Evolutionary conservation across 2,888 invertebrate species (phyloP).

Genomic region (Macroteleia sp.): DNA sequence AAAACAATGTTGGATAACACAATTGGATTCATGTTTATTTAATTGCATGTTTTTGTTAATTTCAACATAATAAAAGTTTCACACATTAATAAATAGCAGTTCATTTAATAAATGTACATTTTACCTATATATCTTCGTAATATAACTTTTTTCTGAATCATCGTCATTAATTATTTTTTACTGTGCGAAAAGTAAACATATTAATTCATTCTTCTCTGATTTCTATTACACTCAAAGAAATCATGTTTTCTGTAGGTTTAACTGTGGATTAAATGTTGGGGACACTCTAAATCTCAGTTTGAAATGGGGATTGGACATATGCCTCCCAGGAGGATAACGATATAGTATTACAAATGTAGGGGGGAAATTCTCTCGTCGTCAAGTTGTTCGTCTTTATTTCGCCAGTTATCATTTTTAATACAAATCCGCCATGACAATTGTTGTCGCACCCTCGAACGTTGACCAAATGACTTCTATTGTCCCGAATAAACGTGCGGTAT

Average conservation of each 20-base stretch:
- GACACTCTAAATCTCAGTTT: conserved; percentile 74
- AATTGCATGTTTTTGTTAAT: no score
- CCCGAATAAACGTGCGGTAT: conserved; percentile 72
- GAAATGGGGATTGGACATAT: conserved; percentile 63
- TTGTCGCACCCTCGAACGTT: conserved; percentile 50
- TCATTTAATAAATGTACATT: no score
- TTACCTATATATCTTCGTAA: no score
- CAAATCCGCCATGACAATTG: conserved; percentile 51
- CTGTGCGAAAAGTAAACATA: conserved; percentile 79
- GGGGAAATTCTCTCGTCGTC: conserved; percentile 56
- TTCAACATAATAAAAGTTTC: no score
- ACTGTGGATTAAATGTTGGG: conserved; percentile 78
- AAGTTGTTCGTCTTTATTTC: conserved; percentile 50
- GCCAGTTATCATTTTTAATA: conserved; percentile 35
- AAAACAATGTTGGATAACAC: no score
- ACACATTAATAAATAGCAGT: no score
- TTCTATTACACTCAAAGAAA: conserved; percentile 68
- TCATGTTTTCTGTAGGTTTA: conserved; percentile 80
- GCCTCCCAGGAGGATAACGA: conserved; percentile 64
- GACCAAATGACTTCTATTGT: conserved; percentile 80
- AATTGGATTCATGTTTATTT: no score
- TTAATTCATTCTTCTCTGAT: conserved; percentile 29
- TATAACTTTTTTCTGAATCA: conserved; percentile 29
- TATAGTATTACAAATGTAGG: conserved; percentile 26
- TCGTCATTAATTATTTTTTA: conserved; percentile 73